Percentiles rank a stretch among this genome's conserved stretches.
Evolutionary conservation across 2,797 vertebrate genomes (phyloP).

Genomic region (Chromobotia macracanthus): DNA sequence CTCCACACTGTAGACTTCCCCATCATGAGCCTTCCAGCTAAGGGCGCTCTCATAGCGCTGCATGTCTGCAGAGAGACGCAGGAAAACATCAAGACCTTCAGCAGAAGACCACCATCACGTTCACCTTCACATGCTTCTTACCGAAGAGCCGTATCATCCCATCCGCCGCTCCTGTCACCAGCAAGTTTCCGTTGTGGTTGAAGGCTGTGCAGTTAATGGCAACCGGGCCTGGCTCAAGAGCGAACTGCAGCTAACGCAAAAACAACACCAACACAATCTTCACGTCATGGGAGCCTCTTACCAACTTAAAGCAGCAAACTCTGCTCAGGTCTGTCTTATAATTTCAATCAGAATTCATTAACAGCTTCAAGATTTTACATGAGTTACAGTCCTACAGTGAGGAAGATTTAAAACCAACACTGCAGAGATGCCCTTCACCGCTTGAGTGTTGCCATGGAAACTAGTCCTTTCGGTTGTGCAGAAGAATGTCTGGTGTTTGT

Average conservation of each 20-base stretch:
- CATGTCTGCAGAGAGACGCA: conserved; percentile 82
- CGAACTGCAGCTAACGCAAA: conserved; percentile 87
- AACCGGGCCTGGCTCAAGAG: conserved; percentile 91
- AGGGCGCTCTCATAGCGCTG: conserved; percentile 93
- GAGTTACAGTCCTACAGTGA: no score
- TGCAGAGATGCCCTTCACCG: conserved; percentile 54
- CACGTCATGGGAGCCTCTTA: not conserved
- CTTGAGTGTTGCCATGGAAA: conserved; percentile 65
- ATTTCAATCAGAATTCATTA: no score
- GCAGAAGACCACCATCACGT: not conserved
- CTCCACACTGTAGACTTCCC: conserved; percentile 95
- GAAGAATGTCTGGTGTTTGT: no score
- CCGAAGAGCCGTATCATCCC: conserved; percentile 93
- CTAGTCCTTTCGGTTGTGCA: not conserved
- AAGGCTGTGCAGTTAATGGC: conserved; percentile 96
- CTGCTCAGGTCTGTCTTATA: no score
- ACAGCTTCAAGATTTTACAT: no score
- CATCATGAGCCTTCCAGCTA: conserved; percentile 94
- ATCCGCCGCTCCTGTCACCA: conserved; percentile 94
- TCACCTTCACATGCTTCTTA: conserved; percentile 61
- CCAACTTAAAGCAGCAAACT: no score
- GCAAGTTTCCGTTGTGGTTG: conserved; percentile 96
- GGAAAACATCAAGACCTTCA: not conserved
- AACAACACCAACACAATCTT: not conserved
- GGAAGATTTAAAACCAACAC: no score